Percentiles rank a stretch among this genome's conserved stretches.
phyloP scores from a whole-genome alignment of 2,888 invertebrate genomes.

The Nemotelus pantherinus region DNA sequence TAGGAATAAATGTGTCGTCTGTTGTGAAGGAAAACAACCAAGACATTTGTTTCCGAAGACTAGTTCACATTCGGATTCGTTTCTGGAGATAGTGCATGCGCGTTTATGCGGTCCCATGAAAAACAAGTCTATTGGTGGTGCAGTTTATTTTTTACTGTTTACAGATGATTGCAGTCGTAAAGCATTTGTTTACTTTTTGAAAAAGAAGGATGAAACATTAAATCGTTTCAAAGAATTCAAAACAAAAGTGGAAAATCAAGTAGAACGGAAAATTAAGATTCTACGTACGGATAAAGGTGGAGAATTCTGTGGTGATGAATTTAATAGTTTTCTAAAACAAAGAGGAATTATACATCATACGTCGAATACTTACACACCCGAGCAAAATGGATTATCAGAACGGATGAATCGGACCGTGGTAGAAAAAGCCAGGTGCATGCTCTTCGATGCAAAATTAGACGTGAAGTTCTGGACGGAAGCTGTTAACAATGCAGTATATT shows the following conservation, averaged over 20 bases:
- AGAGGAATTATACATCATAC: slow-evolving; percentile 50
- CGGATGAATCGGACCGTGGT: slow-evolving; percentile 52
- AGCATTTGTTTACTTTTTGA: background rate
- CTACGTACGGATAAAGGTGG: slow-evolving; percentile 28
- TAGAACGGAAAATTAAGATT: slow-evolving; percentile 44
- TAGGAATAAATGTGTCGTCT: too few relatives aligned
- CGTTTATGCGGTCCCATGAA: too few relatives aligned
- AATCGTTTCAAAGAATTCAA: slow-evolving; percentile 5
- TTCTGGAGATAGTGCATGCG: too few relatives aligned
- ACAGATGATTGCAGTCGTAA: too few relatives aligned
- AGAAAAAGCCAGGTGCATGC: slow-evolving; percentile 51
- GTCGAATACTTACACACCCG: slow-evolving; percentile 50
- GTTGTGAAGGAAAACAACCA: too few relatives aligned
- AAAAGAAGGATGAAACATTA: slow-evolving; percentile 13
- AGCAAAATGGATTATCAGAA: slow-evolving; percentile 52
- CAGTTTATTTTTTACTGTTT: too few relatives aligned
- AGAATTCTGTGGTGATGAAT: background rate
- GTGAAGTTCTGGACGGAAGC: slow-evolving; percentile 12
- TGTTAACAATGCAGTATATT: slow-evolving; percentile 52
- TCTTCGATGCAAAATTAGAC: slow-evolving; percentile 42
- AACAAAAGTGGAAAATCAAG: slow-evolving; percentile 39
- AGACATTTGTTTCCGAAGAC: too few relatives aligned
- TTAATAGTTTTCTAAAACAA: slow-evolving; percentile 19
- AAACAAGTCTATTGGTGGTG: too few relatives aligned
- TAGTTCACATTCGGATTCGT: too few relatives aligned